Base-by-base conservation (phyloP, 92 coral and sea anemone species). In the Isaurus tuberculatus region DNA sequence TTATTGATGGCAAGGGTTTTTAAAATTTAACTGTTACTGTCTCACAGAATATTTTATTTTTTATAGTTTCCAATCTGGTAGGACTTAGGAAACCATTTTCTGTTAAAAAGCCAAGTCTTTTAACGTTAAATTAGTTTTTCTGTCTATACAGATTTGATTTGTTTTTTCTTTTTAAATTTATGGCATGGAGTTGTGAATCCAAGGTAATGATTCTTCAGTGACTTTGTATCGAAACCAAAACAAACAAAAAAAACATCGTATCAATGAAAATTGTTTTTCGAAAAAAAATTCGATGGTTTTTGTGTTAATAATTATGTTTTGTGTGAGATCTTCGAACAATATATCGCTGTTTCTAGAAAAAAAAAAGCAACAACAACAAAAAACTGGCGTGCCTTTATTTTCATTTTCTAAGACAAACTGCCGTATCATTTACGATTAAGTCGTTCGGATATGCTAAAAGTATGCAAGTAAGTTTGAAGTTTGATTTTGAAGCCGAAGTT, bases 391-490 rank as follows among this genome's bases (percentile, higher is more conserved):
- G 20, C 60, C 26, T 20, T 51, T 51, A 51, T 25, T 40, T 43
- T 4, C 40, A 5, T 26, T 23, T 25, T 3, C 58, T 16, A 20
- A 8, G 49, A 55, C 33, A 72, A 72, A 46, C 25, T 42, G 82
- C 67, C 34, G 82, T 57, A 34, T 33, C 27, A 31, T 58, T 77
- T 14, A 33, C 51, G 36, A 58, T 46, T 60, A 25, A 57, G n/a
- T 77, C 51, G 51, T 37, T 20, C 3, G 10, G 17, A 75, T 57
- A 77, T 23, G 25, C 13, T 43, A 37, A 30, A 40, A 17, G 19
- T 13, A 8, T 71, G 66, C 44, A 5, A 33, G 49, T 1, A 66
- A 72, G 48, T 17, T 48, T 51, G 58, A 67, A 27, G 34, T n/a
- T 40, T 13, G 6, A 40, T 0, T 36, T 57, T 26, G 13, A 8